Conservation (phyloP, 2,797 vertebrate genomes). For the Urophycis tenuis region DNA sequence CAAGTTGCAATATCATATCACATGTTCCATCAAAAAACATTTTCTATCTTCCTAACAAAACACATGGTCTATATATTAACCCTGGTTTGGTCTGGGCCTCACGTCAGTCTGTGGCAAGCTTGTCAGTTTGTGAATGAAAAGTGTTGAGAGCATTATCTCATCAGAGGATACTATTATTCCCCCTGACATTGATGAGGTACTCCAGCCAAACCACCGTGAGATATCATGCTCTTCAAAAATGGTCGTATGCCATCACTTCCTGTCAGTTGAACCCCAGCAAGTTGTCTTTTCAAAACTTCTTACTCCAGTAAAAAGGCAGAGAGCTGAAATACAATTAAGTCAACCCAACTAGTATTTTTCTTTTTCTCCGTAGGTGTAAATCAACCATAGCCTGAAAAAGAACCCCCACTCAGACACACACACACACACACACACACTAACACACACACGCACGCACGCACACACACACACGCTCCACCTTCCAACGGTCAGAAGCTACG, state of each 20-base stretch:
- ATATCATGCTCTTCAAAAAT: not conserved
- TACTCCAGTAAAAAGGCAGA: not conserved
- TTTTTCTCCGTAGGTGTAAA: constrained; percentile 19
- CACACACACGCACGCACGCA: constrained; percentile 11
- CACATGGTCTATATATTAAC: too few species aligned
- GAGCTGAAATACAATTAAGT: not conserved
- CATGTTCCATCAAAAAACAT: too few species aligned
- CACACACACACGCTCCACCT: constrained; percentile 56
- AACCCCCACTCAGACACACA: not conserved
- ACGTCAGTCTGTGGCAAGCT: constrained; percentile 22
- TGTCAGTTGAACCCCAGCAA: not conserved
- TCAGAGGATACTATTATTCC: not conserved
- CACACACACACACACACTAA: not conserved
- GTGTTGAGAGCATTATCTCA: not conserved
- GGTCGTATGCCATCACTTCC: not conserved
- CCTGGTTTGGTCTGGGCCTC: not conserved
- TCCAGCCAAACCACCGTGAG: not conserved
- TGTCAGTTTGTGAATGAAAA: constrained; percentile 35
- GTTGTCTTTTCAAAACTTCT: too few species aligned
- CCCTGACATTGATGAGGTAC: not conserved
- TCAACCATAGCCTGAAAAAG: not conserved
- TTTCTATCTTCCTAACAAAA: too few species aligned
- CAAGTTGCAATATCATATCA: too few species aligned
- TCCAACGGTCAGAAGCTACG: constrained; percentile 60
- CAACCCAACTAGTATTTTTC: not conserved